These are phyloP conservation scores for Atopsyche davidsoni DNA, from an alignment of 1,140 invertebrate genomes.

Conservation along the genomic window DNA sequence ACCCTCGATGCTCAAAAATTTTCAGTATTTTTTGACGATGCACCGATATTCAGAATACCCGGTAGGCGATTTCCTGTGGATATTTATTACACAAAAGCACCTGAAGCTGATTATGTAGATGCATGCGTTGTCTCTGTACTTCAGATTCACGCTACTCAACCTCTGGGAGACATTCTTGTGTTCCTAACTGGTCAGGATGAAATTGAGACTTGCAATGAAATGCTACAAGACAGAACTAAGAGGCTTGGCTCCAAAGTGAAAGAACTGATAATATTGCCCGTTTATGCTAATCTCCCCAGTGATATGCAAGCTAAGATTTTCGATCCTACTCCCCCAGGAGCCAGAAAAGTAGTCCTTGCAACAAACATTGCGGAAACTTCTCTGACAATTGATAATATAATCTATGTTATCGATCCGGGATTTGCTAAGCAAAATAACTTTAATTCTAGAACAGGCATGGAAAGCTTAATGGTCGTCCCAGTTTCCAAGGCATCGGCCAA, in stretches of 20 bases:
- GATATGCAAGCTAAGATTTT: constrained; percentile 99
- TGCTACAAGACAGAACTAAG: constrained; percentile 83
- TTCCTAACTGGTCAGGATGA: constrained; percentile 96
- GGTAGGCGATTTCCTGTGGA: constrained; percentile 84
- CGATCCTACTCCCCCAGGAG: constrained; percentile 89
- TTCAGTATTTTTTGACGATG: constrained; percentile 97
- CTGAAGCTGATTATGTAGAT: constrained; percentile 97
- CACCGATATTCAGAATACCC: constrained; percentile 96
- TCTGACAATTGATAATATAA: constrained; percentile 97
- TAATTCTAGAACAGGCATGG: constrained; percentile 97
- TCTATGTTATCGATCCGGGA: constrained; percentile 98
- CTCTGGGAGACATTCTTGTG: constrained; percentile 91
- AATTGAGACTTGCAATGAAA: constrained; percentile 94
- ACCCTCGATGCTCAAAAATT: constrained; percentile 98
- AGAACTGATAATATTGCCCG: constrained; percentile 90
- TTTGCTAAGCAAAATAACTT: constrained; percentile 99
- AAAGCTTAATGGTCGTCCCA: constrained; percentile 94
- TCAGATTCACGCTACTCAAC: constrained; percentile 96
- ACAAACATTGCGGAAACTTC: constrained; percentile 99
- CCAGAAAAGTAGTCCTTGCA: constrained; percentile 92
- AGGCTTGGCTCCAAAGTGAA: constrained; percentile 88
- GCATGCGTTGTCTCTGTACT: constrained; percentile 94
- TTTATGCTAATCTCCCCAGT: constrained; percentile 97
- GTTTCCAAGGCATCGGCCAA: constrained; percentile 97
- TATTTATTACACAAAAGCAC: constrained; percentile 98